Percentiles rank a stretch among this genome's conserved stretches.
phyloP scores from a whole-genome alignment of 1,140 invertebrate genomes.

The Neuroterus valhalla region DNA sequence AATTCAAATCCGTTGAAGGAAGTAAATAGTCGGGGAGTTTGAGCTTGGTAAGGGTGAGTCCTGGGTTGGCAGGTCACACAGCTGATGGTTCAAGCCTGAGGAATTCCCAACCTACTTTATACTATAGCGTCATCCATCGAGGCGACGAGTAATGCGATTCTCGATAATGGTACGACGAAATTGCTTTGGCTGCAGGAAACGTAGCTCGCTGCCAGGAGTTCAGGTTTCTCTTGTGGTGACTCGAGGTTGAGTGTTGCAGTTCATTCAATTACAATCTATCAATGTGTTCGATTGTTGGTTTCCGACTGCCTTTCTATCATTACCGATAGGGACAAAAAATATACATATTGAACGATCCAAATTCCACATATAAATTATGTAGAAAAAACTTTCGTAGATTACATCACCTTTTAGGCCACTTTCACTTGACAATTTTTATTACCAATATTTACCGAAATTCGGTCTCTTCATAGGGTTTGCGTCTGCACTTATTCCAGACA shows the following conservation, averaged over 20 bases:
- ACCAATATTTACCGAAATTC: too few relatives aligned
- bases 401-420: too few relatives aligned
- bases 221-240: constrained; percentile 11
- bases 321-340: too few relatives aligned
- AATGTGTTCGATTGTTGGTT: not conserved
- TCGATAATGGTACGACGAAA: constrained; percentile 6
- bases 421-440: too few relatives aligned
- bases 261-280: constrained; percentile 1
- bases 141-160: constrained; percentile 11
- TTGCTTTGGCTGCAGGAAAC: constrained; percentile 12
- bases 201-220: not conserved
- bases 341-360: too few relatives aligned
- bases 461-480: too few relatives aligned
- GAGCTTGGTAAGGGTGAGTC: not conserved
- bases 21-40: not conserved
- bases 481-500: too few relatives aligned
- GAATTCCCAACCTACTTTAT: not conserved
- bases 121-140: not conserved
- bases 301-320: not conserved
- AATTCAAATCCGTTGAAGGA: not conserved
- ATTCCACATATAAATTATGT: too few relatives aligned
- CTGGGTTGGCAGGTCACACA: not conserved
- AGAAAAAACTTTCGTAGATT: too few relatives aligned
- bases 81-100: constrained; percentile 14
- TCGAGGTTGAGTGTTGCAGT: not conserved